A percentile compares a stretch with the other conserved stretches of the same genome.
Evolutionary conservation across 2,113 vertebrate species (phyloP).

Genomic region (Sinosuthora webbiana): DNA sequence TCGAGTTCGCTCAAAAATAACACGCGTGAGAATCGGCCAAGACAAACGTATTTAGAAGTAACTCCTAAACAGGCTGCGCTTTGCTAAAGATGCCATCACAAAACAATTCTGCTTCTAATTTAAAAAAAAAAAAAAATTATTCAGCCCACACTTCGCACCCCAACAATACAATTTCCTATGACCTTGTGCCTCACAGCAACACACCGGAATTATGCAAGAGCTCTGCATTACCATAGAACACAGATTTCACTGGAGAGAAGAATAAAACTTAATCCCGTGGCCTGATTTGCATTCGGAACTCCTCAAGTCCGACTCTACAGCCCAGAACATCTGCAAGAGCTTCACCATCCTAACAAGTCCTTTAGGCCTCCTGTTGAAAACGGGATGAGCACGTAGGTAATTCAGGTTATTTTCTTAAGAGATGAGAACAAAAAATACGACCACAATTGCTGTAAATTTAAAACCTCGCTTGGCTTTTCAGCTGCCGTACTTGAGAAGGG

Average conservation of each 20-base stretch:
- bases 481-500: neutral
- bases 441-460: neutral
- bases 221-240: neutral
- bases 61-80: neutral
- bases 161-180: neutral
- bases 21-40: neutral
- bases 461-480: neutral
- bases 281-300: constrained; percentile 22
- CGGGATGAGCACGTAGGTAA: neutral
- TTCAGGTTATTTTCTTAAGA: neutral
- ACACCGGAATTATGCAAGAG: constrained; percentile 38
- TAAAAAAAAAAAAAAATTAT: neutral
- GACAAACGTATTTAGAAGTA: neutral
- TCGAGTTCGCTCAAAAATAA: neutral
- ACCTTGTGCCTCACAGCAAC: neutral
- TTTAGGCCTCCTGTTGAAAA: constrained; percentile 24
- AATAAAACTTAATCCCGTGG: constrained; percentile 21
- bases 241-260: neutral
- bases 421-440: neutral
- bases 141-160: neutral
- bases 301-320: neutral
- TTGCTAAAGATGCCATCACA: neutral
- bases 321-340: neutral
- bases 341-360: neutral
- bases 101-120: neutral